These are phyloP conservation scores for Caenorhabditis zanzibari DNA, from an alignment of 2,888 invertebrate species.

Conservation along the genomic window DNA sequence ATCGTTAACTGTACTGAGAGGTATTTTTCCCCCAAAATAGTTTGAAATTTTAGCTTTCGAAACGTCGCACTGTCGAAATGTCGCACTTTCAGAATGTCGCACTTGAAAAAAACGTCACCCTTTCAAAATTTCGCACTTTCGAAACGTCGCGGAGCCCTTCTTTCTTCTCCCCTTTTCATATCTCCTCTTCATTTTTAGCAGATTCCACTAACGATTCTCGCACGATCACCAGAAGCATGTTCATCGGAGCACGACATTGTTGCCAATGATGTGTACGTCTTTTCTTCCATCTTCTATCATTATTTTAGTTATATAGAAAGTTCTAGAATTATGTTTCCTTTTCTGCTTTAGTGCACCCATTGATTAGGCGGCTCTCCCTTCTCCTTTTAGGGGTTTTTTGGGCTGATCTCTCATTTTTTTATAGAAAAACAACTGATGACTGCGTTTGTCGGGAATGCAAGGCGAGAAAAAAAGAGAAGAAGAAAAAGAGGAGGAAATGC, in stretches of 20 bases:
- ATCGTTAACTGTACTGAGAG: no score
- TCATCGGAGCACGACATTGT: constrained; percentile 1
- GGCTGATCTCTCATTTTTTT: not conserved
- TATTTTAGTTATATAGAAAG: not conserved
- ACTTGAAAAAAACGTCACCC: no score
- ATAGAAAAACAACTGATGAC: constrained; percentile 6
- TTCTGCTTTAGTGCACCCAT: constrained; percentile 25
- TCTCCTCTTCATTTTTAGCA: not conserved
- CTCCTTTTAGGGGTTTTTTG: not conserved
- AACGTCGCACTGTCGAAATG: no score
- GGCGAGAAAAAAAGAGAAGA: not conserved
- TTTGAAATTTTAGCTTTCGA: no score
- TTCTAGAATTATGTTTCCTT: not conserved
- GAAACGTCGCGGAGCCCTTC: no score
- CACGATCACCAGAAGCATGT: constrained; percentile 5
- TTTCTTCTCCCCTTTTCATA: not conserved
- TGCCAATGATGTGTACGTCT: constrained; percentile 42
- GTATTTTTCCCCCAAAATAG: no score
- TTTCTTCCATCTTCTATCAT: not conserved
- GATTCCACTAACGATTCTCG: not conserved
- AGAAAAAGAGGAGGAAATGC: constrained; percentile 19
- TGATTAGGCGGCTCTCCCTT: not conserved
- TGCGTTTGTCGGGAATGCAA: constrained; percentile 36
- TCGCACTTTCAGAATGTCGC: no score
- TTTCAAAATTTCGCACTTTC: no score